Evolutionary conservation across 2,888 invertebrate species (phyloP).

Genomic region (Xanthorhoe spadicearia): DNA sequence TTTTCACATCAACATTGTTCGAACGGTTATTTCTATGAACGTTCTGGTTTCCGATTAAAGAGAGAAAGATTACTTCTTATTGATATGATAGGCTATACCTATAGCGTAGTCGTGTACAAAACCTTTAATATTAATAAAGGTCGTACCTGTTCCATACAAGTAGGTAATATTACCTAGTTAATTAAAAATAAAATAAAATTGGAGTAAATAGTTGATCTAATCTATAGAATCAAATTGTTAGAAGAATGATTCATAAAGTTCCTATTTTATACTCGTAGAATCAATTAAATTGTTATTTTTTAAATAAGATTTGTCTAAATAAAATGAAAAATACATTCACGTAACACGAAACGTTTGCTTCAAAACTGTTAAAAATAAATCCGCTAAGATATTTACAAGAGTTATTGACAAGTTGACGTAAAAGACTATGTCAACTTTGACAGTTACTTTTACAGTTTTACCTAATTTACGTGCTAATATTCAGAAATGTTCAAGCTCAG

Average conservation of each 20-base stretch:
- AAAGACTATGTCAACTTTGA: conserved; percentile 33
- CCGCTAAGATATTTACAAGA: conserved; percentile 19
- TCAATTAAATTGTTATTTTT: too few relatives aligned
- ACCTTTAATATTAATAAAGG: too few relatives aligned
- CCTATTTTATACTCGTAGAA: too few relatives aligned
- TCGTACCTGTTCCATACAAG: too few relatives aligned
- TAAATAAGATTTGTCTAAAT: too few relatives aligned
- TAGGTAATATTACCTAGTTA: too few relatives aligned
- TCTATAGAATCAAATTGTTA: too few relatives aligned
- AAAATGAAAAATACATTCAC: background rate
- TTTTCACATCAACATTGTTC: conserved; percentile 31
- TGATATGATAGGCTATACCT: too few relatives aligned
- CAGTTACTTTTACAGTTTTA: conserved; percentile 35
- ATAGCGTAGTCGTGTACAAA: too few relatives aligned
- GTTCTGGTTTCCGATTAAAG: background rate
- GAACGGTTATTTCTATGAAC: conserved; percentile 17
- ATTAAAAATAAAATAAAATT: too few relatives aligned
- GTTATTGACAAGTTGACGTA: conserved; percentile 23
- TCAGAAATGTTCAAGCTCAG: conserved; percentile 22
- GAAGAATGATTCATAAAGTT: too few relatives aligned
- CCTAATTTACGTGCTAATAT: conserved; percentile 24
- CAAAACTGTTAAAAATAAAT: background rate
- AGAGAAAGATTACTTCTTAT: background rate
- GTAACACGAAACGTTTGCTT: background rate
- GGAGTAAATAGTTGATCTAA: too few relatives aligned